Evolutionary conservation across 2,888 invertebrate species (phyloP).

Genomic region (Caenorhabditis japonica): DNA sequence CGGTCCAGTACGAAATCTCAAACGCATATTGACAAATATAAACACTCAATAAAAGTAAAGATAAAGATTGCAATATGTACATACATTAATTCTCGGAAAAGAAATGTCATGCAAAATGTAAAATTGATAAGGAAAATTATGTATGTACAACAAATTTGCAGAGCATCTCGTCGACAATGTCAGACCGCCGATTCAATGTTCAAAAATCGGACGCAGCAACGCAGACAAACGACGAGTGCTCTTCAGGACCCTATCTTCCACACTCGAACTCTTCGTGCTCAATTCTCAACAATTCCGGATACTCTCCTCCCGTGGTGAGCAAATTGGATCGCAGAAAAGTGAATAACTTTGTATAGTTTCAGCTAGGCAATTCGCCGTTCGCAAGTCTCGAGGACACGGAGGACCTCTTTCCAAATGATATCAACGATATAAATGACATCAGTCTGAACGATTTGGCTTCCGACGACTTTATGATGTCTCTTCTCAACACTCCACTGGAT

Average conservation of each 20-base stretch:
- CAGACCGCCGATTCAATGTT: slow-evolving; percentile 36
- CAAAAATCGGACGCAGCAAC: slow-evolving; percentile 50
- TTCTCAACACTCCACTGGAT: slow-evolving; percentile 1
- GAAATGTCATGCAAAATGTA: slow-evolving; percentile 6
- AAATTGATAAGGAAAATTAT: slow-evolving; percentile 18
- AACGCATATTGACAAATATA: too few relatives aligned
- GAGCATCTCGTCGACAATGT: slow-evolving; percentile 51
- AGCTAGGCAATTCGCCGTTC: slow-evolving; percentile 30
- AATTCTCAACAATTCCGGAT: slow-evolving; percentile 52
- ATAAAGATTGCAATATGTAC: too few relatives aligned
- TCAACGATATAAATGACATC: slow-evolving; percentile 9
- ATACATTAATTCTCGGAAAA: slow-evolving; percentile 4
- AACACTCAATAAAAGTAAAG: too few relatives aligned
- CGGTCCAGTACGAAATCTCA: too few relatives aligned
- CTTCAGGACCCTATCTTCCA: slow-evolving; percentile 31
- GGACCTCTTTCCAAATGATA: slow-evolving; percentile 22
- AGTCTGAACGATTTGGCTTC: slow-evolving; percentile 29
- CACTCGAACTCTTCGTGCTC: slow-evolving; percentile 55
- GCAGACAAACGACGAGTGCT: slow-evolving; percentile 53
- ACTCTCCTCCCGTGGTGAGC: slow-evolving; percentile 56
- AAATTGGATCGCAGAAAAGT: not conserved
- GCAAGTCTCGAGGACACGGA: slow-evolving; percentile 27
- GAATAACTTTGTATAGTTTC: slow-evolving; percentile 1
- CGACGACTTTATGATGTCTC: slow-evolving; percentile 21
- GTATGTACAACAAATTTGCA: slow-evolving; percentile 30